phyloP scores from a whole-genome alignment of 2,797 vertebrate genomes.

The Vespertilio murinus region DNA sequence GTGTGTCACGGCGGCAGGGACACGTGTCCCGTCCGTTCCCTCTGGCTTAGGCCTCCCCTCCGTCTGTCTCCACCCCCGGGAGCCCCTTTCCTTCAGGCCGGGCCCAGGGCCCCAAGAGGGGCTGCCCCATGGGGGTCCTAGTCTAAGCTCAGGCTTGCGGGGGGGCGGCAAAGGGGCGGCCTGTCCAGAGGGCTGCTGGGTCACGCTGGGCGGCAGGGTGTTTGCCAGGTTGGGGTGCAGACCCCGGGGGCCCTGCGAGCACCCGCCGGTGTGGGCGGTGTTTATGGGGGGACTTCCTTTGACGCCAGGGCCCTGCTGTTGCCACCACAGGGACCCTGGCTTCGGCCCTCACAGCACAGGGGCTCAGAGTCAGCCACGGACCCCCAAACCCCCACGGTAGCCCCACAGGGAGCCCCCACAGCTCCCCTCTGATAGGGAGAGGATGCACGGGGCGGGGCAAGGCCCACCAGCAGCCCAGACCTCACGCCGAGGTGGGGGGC shows the following conservation, averaged over 20 bases:
- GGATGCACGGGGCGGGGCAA: background rate
- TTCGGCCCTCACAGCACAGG: background rate
- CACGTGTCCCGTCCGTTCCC: background rate
- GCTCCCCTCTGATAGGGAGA: background rate
- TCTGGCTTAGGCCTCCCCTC: background rate
- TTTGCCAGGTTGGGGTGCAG: background rate
- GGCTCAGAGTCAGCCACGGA: background rate
- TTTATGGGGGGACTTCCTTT: background rate
- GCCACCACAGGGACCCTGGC: fast-evolving
- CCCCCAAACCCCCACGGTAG: background rate
- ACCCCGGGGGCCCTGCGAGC: background rate
- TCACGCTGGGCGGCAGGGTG: fast-evolving
- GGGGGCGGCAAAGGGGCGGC: fast-evolving
- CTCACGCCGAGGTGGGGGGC: background rate
- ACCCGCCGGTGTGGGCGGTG: fast-evolving
- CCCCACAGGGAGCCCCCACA: background rate
- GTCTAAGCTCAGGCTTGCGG: too few relatives aligned
- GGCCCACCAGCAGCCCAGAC: background rate
- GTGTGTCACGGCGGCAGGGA: too few relatives aligned
- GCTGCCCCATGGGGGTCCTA: fast-evolving
- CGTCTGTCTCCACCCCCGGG: background rate
- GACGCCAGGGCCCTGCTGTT: background rate
- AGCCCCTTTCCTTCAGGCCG: background rate
- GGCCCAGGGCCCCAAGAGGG: background rate
- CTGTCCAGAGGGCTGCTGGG: background rate